phyloP scores from a whole-genome alignment of 2,888 invertebrate genomes.

The Brassicogethes aeneus region DNA sequence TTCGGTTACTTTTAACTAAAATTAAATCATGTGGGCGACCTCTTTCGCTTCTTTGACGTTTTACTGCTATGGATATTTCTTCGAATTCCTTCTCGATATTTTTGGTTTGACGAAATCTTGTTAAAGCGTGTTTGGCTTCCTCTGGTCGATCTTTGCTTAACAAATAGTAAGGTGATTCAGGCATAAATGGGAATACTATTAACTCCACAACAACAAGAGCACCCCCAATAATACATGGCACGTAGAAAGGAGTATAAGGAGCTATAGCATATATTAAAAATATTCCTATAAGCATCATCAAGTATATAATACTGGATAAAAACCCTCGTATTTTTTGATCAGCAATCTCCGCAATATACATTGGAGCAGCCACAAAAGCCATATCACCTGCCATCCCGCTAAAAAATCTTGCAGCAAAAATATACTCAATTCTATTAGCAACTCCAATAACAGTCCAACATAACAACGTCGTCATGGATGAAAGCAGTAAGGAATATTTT shows the following conservation, averaged over 20 bases:
- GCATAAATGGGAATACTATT: slow-evolving; percentile 1
- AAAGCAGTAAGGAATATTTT: slow-evolving; percentile 30
- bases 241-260: slow-evolving; percentile 17
- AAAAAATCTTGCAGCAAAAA: slow-evolving; percentile 31
- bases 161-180: slow-evolving; percentile 1
- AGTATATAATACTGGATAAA: slow-evolving; percentile 32
- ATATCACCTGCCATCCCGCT: slow-evolving; percentile 34
- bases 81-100: slow-evolving; percentile 27
- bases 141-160: slow-evolving; percentile 25
- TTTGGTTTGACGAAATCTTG: slow-evolving; percentile 19
- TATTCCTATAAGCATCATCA: slow-evolving; percentile 35
- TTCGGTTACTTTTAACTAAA: slow-evolving; percentile 32
- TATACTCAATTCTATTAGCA: slow-evolving; percentile 21
- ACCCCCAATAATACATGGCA: neutral
- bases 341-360: slow-evolving; percentile 38
- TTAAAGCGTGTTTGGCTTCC: slow-evolving; percentile 23
- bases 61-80: slow-evolving; percentile 27
- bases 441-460: slow-evolving; percentile 33
- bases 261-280: slow-evolving; percentile 23
- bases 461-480: slow-evolving; percentile 26
- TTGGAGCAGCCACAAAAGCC: slow-evolving; percentile 36
- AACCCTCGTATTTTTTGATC: slow-evolving; percentile 35
- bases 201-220: neutral
- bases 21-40: slow-evolving; percentile 33
- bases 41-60: slow-evolving; percentile 26